Evolutionary conservation across 2,113 vertebrate genomes (phyloP), one percentile per base, ranked within the genome.

Genomic region (Sinocyclocheilus anshuiensis): DNA sequence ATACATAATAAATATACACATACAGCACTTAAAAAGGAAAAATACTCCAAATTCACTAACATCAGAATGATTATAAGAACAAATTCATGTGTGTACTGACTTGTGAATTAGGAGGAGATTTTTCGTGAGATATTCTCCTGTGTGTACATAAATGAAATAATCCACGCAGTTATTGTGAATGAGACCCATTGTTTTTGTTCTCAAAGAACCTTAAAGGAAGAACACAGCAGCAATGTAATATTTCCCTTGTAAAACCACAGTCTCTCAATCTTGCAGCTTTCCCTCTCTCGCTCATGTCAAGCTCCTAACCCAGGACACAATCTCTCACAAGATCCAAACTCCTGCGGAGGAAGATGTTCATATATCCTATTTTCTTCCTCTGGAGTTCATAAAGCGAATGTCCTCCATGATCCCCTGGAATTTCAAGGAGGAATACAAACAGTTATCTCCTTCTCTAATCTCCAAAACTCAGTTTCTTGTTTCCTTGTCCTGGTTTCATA

Each of bases 381-480:
- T 76, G 24, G 22, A 81, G 77, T 89, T 84, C 86, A 92, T 87
- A 75, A 90, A 88, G 86, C 36, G 91, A 91, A 77, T 90, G 89
- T 87, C 84, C 90, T 92, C 89, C 89, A 90, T 93, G 92, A 90
- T 91, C 90, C 81, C 63, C n/a, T 86, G 89, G 91, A 94, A 93
- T 94, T 91, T 87, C 84, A 91, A 92, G 91, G 90, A 91, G 90
- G 86, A 87, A 89, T 86, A 61, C 84, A 77, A 76, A 7, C 4
- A 75, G 87, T 91, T 93, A 94, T 94, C 92, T 92, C 65, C 39
- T 78, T 24, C 84, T 91, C 13, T 89, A 87, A 94, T 94, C 93
- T 92, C 88, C 85, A 90, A 93, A 90, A 91, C 85, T 13, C 2
- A 83, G 87, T 93, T 89, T 93, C 90, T 87, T 86, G 85, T 88